phyloP scores from a whole-genome alignment of 2,113 vertebrate species.

The Lampris megalopsis region DNA sequence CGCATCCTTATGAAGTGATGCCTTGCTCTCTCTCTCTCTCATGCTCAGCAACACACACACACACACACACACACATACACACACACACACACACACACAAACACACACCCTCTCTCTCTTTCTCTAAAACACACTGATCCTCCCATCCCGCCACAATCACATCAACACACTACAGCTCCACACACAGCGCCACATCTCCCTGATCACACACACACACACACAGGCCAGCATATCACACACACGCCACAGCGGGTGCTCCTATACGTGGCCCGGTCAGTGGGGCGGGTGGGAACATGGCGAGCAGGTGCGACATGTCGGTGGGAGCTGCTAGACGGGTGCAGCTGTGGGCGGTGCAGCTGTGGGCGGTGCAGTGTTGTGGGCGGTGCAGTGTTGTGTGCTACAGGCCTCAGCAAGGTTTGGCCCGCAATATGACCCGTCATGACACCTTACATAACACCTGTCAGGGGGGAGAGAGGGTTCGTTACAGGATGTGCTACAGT shows the following conservation, averaged over 20 bases:
- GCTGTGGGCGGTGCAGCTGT: neutral
- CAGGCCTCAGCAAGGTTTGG: no score
- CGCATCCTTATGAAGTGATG: constrained; percentile 34
- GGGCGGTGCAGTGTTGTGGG: neutral
- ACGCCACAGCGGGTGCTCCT: neutral
- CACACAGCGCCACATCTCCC: no score
- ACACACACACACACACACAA: neutral
- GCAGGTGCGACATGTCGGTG: constrained; percentile 61
- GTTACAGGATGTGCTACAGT: neutral
- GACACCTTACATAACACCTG: constrained; percentile 36
- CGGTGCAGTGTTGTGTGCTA: neutral
- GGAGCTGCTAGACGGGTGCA: constrained; percentile 47
- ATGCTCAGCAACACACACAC: neutral
- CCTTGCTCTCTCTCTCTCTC: neutral
- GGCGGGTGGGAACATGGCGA: constrained; percentile 48
- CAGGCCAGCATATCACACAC: neutral
- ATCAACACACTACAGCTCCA: no score
- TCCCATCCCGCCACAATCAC: neutral
- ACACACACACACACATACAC: neutral
- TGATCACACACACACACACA: neutral
- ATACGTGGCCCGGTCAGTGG: neutral
- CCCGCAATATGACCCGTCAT: neutral
- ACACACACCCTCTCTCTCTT: no score
- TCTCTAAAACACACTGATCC: neutral
- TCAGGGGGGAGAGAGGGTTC: neutral